Conservation (phyloP, 2,113 vertebrate genomes). For the Carettochelys insculpta region DNA sequence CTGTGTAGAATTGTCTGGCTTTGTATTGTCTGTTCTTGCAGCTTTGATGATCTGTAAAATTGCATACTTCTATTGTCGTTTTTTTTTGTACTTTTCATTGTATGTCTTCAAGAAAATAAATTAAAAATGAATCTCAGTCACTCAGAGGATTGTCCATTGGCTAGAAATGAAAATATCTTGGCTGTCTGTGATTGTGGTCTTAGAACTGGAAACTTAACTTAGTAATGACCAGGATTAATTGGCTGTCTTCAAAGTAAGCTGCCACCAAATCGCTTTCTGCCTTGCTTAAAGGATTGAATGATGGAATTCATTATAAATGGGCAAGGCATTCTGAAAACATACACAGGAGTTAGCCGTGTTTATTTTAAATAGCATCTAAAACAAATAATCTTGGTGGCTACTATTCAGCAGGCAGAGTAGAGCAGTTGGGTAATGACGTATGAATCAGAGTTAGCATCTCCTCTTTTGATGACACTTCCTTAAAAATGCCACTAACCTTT, state of each 20-base stretch:
- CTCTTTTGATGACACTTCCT: background rate
- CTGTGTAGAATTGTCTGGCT: background rate
- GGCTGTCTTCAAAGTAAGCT: background rate
- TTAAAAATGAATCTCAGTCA: background rate
- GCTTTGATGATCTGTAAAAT: background rate
- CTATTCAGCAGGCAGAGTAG: background rate
- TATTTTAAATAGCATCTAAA: conserved; percentile 55
- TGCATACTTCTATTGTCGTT: background rate
- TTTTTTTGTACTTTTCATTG: background rate
- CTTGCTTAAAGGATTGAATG: background rate
- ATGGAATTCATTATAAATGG: conserved; percentile 16
- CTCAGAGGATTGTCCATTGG: background rate
- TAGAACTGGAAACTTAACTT: background rate
- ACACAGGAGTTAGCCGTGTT: conserved; percentile 25
- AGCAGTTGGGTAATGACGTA: background rate
- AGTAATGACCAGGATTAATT: background rate
- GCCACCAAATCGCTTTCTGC: background rate
- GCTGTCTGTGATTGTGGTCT: background rate
- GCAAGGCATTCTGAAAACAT: conserved; percentile 37
- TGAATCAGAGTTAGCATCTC: background rate
- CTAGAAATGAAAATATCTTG: background rate
- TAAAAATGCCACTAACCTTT: background rate
- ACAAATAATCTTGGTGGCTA: conserved; percentile 20
- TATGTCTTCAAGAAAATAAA: background rate
- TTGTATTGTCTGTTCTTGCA: background rate